Conservation (phyloP, 1,140 invertebrate genomes). For the Lucilia sericata region DNA sequence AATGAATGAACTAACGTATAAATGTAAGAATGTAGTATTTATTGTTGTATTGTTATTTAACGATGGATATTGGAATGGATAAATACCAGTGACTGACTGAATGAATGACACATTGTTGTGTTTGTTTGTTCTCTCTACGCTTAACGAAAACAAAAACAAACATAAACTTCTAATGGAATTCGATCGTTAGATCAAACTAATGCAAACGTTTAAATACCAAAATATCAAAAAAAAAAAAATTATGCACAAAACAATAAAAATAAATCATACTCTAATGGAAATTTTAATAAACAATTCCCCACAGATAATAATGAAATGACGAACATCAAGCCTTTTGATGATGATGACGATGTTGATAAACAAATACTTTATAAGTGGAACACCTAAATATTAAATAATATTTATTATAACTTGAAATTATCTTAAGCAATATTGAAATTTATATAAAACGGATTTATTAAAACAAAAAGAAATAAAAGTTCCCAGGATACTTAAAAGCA, state of each 20-base stretch:
- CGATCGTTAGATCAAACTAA: background rate
- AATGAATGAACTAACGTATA: too few species aligned
- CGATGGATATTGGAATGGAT: too few species aligned
- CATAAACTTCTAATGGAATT: slow-evolving; percentile 12
- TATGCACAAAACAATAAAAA: slow-evolving; percentile 10
- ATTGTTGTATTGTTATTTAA: too few species aligned
- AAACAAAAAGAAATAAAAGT: background rate
- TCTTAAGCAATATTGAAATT: background rate
- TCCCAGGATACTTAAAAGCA: slow-evolving; percentile 5
- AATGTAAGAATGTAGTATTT: too few species aligned
- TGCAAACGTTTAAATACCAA: slow-evolving; percentile 3
- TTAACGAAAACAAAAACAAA: background rate
- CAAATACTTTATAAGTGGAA: background rate
- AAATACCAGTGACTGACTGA: background rate
- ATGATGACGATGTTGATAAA: background rate
- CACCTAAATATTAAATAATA: background rate
- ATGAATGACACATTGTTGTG: slow-evolving; percentile 24
- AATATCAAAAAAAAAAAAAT: background rate
- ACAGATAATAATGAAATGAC: background rate
- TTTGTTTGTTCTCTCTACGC: background rate
- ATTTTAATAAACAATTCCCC: background rate
- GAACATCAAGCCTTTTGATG: background rate
- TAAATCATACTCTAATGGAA: background rate
- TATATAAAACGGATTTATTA: too few species aligned
- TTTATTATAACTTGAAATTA: background rate